Percentiles rank a stretch among this genome's conserved stretches.
These are phyloP conservation scores for Poeciliopsis infans DNA, from an alignment of 2,797 vertebrate genomes.

Conservation along the genomic window DNA sequence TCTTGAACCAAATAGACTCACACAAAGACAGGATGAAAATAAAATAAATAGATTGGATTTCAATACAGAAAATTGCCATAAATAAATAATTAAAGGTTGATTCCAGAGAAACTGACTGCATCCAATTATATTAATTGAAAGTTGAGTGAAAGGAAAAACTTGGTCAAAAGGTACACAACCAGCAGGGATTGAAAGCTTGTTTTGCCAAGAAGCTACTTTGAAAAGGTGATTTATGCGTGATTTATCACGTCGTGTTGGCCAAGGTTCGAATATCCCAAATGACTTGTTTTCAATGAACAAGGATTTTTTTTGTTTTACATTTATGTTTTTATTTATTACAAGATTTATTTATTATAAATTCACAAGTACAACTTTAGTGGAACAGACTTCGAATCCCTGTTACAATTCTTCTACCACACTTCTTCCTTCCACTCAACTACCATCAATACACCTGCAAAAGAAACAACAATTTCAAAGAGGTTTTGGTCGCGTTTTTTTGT, in stretches of 20 bases:
- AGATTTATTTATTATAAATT: background rate
- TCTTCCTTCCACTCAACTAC: background rate
- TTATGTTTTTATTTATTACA: too few relatives aligned
- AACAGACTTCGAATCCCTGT: background rate
- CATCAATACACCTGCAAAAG: background rate
- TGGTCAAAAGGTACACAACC: background rate
- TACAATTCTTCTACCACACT: background rate
- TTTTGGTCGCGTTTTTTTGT: too few relatives aligned
- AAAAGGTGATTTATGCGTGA: background rate
- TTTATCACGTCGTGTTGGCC: too few relatives aligned
- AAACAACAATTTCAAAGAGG: too few relatives aligned
- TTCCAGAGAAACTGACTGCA: background rate
- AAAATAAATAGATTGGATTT: background rate
- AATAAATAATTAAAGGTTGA: background rate
- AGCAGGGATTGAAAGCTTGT: background rate
- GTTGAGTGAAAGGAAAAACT: background rate
- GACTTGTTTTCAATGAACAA: background rate
- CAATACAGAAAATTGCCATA: background rate
- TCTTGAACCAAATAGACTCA: too few relatives aligned
- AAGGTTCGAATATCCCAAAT: background rate
- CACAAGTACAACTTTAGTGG: background rate
- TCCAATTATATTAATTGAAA: background rate
- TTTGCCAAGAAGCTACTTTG: background rate
- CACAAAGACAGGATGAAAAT: background rate
- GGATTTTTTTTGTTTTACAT: too few relatives aligned